Conservation (phyloP, 2,113 vertebrate genomes). For the Gambusia holbrooki region DNA sequence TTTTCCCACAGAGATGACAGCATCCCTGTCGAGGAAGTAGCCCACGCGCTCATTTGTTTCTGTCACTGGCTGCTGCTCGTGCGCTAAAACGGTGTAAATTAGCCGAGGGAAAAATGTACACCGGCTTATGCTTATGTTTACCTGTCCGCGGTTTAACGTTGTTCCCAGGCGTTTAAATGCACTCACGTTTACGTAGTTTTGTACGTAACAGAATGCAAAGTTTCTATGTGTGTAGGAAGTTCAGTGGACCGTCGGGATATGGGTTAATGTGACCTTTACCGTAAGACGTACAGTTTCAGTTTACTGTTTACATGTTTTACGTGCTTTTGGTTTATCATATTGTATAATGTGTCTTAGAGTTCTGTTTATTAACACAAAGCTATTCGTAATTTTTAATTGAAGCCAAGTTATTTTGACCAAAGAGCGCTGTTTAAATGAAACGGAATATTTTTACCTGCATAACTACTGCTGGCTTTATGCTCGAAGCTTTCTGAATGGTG, state of each 20-base stretch:
- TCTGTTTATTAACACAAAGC: background rate
- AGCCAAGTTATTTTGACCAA: too few species aligned
- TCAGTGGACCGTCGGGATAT: background rate
- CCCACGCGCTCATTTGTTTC: constrained; percentile 63
- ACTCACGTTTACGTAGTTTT: background rate
- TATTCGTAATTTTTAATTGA: too few species aligned
- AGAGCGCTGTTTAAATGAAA: too few species aligned
- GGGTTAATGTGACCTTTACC: background rate
- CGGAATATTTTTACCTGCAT: background rate
- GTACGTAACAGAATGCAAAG: constrained; percentile 5
- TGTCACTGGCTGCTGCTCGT: constrained; percentile 35
- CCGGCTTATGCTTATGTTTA: background rate
- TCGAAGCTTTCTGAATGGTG: background rate
- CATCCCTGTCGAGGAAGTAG: constrained; percentile 65
- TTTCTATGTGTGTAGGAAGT: background rate
- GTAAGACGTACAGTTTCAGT: background rate
- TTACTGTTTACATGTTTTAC: background rate
- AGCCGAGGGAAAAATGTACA: background rate
- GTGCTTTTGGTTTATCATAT: background rate
- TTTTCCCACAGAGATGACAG: constrained; percentile 21
- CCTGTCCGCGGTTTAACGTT: background rate
- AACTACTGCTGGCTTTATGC: background rate
- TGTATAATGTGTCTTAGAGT: background rate
- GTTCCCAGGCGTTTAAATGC: background rate
- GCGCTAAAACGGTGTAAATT: background rate